A percentile compares a stretch with the other conserved stretches of the same genome.
phyloP scores from a whole-genome alignment of 2,113 vertebrate species.

The Nothobranchius kuhntae region DNA sequence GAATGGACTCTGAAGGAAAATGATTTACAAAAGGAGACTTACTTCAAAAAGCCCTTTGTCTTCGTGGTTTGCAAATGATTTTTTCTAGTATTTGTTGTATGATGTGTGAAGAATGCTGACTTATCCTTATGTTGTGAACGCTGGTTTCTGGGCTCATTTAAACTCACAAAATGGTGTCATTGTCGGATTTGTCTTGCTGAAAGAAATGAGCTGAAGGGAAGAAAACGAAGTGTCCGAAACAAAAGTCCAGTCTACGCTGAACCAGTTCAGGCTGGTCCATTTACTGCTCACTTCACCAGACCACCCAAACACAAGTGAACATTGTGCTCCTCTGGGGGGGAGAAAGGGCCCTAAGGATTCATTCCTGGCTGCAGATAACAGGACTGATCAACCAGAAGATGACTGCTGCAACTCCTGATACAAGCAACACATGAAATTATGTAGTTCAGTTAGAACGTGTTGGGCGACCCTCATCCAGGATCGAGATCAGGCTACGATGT shows the following conservation, averaged over 20 bases:
- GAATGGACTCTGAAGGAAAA: constrained; percentile 47
- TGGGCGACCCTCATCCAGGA: too few species aligned
- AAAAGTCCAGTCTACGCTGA: constrained; percentile 54
- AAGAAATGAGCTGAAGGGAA: constrained; percentile 36
- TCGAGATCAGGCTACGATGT: too few species aligned
- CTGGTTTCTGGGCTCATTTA: constrained; percentile 71
- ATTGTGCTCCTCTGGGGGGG: constrained; percentile 59
- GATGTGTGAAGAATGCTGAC: constrained; percentile 61
- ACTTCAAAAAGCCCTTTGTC: constrained; percentile 32
- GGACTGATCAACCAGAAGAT: constrained; percentile 35
- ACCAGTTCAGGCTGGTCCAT: constrained; percentile 45
- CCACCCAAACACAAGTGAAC: constrained; percentile 72
- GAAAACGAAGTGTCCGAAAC: constrained; percentile 42
- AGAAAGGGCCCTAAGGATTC: constrained; percentile 20
- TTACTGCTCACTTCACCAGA: constrained; percentile 47
- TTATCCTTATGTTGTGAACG: constrained; percentile 42
- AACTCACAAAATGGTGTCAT: constrained; percentile 49
- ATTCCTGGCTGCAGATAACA: constrained; percentile 42
- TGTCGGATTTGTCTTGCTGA: constrained; percentile 50
- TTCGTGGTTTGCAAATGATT: constrained; percentile 22
- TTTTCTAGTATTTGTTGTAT: constrained; percentile 52
- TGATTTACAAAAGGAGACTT: constrained; percentile 56
- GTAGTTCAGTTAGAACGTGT: background rate
- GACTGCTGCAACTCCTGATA: constrained; percentile 18
- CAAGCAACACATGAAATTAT: background rate